Base-by-base conservation (phyloP, 2,888 invertebrate genomes). In the Cartodere bifasciata region DNA sequence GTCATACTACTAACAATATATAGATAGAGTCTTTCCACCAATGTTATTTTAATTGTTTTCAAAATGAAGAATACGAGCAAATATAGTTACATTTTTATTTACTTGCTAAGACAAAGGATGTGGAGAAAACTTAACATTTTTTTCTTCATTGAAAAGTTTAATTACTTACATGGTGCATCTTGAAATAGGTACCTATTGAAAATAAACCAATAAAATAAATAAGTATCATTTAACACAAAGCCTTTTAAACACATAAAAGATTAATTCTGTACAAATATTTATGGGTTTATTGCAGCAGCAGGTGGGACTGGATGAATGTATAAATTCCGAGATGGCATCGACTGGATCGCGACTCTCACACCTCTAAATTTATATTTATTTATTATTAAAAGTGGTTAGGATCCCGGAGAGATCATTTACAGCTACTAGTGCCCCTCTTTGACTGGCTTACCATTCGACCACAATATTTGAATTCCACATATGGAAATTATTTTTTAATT, bases 351-450 rank as follows among this genome's bases (percentile, higher is more conserved):
- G 48, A 50, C 48, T 54, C 51, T 55, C 55, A 50, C 56, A 56
- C 56, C 53, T 58, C 52, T 48, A 52, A 56, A 56, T 55, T 58
- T 56, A 57, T 58, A 58, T 60, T 60, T 60, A 60, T n/a, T n/a
- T n/a, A n/a, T n/a, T n/a, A n/a, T 60, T 58, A 53, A 56, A 55
- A 58, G 56, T 55, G 50, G 58, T 53, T 47, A 47, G 42, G 38
- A 43, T 45, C 50, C 52, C 53, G 48, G 53, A 54, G 55, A 55
- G 51, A 48, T 47, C 48, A 52, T 56, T 56, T 55, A 57, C 56
- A 47, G 53, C 56, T 54, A 55, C 58, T n/a, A n/a, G n/a, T 56
- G 55, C 55, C 53, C 55, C 50, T 47, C 48, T 44, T 40, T 42
- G 38, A 41, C 33, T 44, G 45, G 37, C 40, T 46, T 43, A 41